Evolutionary conservation across 2,113 vertebrate genomes (phyloP).

Genomic region (Cygnus buccinator): DNA sequence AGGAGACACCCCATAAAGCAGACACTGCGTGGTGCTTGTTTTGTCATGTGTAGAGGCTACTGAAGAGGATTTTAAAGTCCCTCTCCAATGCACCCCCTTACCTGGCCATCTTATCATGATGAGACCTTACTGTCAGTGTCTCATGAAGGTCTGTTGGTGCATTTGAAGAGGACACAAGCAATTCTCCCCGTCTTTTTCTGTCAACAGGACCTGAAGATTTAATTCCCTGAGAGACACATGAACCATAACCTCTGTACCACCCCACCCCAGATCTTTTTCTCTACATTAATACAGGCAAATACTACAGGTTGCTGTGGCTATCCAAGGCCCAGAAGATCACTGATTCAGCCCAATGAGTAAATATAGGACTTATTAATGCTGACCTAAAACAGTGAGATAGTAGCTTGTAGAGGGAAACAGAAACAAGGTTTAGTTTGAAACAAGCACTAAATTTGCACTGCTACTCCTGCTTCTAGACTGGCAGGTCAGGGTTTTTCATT

Average conservation of each 20-base stretch:
- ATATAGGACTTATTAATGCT: background rate
- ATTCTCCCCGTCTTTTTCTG: background rate
- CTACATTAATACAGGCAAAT: background rate
- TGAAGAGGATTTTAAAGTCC: background rate
- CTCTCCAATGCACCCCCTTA: fast-evolving
- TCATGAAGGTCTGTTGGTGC: background rate
- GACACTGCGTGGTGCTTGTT: background rate
- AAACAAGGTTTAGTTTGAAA: background rate
- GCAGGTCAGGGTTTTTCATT: background rate
- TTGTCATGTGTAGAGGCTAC: background rate
- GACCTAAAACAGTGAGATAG: background rate
- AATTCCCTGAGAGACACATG: background rate
- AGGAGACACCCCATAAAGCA: background rate
- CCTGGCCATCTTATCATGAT: background rate
- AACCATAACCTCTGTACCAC: background rate
- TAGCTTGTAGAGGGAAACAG: background rate
- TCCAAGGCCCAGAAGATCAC: background rate
- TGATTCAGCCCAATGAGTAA: background rate
- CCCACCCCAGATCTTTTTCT: background rate
- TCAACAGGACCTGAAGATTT: background rate
- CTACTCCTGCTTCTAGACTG: background rate
- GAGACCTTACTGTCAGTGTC: background rate
- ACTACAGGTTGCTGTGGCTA: background rate
- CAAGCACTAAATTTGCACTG: background rate
- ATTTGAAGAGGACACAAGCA: background rate